Percentiles rank a stretch among this genome's conserved stretches.
Evolutionary conservation across 2,888 invertebrate genomes (phyloP).

Genomic region (Nyleta sp.): DNA sequence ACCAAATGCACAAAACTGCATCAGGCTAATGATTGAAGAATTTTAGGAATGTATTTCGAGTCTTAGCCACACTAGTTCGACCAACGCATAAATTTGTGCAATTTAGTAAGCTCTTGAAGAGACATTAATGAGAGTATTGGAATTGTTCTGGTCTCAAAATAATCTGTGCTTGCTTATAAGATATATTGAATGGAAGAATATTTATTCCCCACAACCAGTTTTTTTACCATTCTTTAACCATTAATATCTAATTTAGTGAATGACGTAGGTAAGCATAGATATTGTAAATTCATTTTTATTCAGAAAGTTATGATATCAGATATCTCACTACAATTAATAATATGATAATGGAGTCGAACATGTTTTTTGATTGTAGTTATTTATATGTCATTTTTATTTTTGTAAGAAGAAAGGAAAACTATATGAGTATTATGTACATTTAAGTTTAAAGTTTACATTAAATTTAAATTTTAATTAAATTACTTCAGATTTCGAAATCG

Average conservation of each 20-base stretch:
- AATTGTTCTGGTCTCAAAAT: not conserved
- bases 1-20: not conserved
- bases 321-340: not conserved
- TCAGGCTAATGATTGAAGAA: not conserved
- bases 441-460: no score
- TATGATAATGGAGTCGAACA: not conserved
- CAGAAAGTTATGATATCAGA: not conserved
- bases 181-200: no score
- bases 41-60: conserved; percentile 1
- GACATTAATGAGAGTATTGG: conserved; percentile 1
- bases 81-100: conserved; percentile 3
- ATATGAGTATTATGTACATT: no score
- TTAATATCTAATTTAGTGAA: not conserved
- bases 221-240: not conserved
- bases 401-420: no score
- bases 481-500: no score
- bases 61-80: not conserved
- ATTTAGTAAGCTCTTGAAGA: not conserved
- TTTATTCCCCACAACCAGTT: conserved; percentile 4
- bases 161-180: no score
- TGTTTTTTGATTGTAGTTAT: no score
- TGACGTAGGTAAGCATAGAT: conserved; percentile 8
- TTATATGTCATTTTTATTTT: no score
- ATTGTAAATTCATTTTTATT: not conserved
- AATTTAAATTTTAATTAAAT: no score